phyloP scores from a whole-genome alignment of 2,888 invertebrate species.

The Quadroppia sp. region DNA sequence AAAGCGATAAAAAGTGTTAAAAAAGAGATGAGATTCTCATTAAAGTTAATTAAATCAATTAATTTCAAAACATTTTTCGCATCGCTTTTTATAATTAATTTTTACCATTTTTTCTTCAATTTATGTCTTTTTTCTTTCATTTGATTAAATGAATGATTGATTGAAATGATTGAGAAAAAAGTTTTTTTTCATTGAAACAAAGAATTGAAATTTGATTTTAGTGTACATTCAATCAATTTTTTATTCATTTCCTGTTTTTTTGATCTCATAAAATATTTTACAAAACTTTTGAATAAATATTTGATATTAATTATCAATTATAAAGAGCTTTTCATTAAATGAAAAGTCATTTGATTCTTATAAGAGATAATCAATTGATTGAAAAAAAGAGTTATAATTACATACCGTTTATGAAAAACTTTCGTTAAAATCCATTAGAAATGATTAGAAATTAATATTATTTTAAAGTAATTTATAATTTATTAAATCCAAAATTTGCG shows the following conservation, averaged over 20 bases:
- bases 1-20: not conserved
- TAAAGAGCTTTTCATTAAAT: too few relatives aligned
- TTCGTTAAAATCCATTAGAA: not conserved
- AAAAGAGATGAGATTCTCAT: slow-evolving; percentile 20
- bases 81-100: not conserved
- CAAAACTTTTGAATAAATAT: too few relatives aligned
- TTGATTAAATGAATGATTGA: not conserved
- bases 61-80: not conserved
- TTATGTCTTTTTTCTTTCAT: not conserved
- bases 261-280: not conserved
- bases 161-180: not conserved
- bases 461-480: not conserved
- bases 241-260: not conserved
- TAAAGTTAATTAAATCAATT: slow-evolving; percentile 25
- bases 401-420: not conserved
- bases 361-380: not conserved
- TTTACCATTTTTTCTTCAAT: not conserved
- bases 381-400: not conserved
- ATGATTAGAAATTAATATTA: not conserved
- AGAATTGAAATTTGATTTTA: not conserved
- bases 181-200: not conserved
- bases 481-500: slow-evolving; percentile 6
- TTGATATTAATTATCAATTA: too few relatives aligned
- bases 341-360: not conserved
- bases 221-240: not conserved